phyloP scores from a whole-genome alignment of 2,888 invertebrate genomes.

The Holacanthella duospinosa region DNA sequence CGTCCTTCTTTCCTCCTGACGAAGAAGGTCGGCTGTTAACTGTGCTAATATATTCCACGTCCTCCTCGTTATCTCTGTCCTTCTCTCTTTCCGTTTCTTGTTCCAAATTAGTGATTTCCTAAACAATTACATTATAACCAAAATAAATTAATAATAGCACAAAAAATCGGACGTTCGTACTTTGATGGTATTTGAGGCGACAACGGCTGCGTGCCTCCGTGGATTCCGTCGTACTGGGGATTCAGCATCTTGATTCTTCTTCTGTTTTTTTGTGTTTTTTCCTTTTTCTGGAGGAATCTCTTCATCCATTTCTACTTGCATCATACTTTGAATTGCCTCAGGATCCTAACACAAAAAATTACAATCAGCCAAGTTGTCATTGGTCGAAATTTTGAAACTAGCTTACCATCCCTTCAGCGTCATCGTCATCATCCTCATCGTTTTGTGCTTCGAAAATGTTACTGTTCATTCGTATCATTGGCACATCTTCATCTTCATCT shows the following conservation, averaged over 20 bases:
- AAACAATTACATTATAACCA: background rate
- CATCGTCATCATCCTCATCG: slow-evolving; percentile 20
- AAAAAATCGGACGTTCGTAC: slow-evolving; percentile 14
- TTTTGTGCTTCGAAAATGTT: slow-evolving; percentile 20
- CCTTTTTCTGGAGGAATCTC: too few relatives aligned
- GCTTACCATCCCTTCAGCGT: slow-evolving; percentile 8
- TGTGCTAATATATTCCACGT: background rate
- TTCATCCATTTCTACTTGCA: slow-evolving; percentile 25
- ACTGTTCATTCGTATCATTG: slow-evolving; percentile 19
- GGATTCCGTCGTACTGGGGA: slow-evolving; percentile 14
- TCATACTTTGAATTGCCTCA: slow-evolving; percentile 15
- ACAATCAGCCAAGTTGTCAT: background rate
- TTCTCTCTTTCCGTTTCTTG: background rate
- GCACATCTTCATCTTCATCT: slow-evolving; percentile 21
- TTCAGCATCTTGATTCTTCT: too few relatives aligned
- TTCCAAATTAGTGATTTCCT: background rate
- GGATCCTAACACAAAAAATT: slow-evolving; percentile 9
- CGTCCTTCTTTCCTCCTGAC: background rate
- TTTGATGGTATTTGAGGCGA: slow-evolving; percentile 32
- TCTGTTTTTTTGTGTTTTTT: too few relatives aligned
- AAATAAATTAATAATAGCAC: background rate
- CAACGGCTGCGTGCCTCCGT: slow-evolving; percentile 30
- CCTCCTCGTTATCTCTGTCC: background rate
- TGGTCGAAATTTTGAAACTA: background rate
- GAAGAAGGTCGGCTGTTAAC: background rate